Percentiles rank a stretch among this genome's conserved stretches.
Conservation (phyloP, 2,888 invertebrate genomes). For the Agrenia bidenticulata region DNA sequence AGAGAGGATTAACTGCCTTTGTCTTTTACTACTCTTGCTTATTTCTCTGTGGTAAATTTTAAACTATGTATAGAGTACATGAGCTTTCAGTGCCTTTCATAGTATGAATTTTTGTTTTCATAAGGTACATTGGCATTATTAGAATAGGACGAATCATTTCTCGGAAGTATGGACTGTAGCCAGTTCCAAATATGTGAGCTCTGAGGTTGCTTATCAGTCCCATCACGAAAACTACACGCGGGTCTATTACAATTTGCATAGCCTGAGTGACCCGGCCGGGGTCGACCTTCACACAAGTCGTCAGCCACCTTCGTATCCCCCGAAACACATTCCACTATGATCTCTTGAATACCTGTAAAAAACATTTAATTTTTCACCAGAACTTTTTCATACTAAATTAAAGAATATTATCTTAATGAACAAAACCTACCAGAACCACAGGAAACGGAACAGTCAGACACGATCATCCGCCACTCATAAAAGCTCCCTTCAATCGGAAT, state of each 20-base stretch:
- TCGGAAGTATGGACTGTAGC: constrained; percentile 44
- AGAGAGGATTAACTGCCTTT: no score
- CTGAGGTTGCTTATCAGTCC: constrained; percentile 6
- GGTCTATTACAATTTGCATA: constrained; percentile 40
- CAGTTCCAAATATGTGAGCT: constrained; percentile 46
- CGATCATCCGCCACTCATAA: constrained; percentile 52
- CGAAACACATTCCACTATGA: constrained; percentile 50
- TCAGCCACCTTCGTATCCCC: constrained; percentile 48
- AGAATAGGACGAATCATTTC: constrained; percentile 14
- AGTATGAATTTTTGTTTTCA: background rate
- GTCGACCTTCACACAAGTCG: constrained; percentile 38
- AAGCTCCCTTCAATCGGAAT: constrained; percentile 49
- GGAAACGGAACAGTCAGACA: constrained; percentile 49
- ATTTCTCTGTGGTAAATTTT: background rate
- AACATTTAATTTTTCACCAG: no score
- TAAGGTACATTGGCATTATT: background rate
- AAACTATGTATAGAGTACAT: background rate
- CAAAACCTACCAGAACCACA: constrained; percentile 49
- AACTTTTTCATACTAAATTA: no score
- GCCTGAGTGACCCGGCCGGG: constrained; percentile 47
- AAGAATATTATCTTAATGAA: no score
- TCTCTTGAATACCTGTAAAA: constrained; percentile 47
- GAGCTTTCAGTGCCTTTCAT: background rate
- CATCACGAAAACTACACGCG: constrained; percentile 22
- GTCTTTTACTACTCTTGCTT: background rate